Conservation (phyloP, 2,113 vertebrate genomes). For the Trogon melanurus region DNA sequence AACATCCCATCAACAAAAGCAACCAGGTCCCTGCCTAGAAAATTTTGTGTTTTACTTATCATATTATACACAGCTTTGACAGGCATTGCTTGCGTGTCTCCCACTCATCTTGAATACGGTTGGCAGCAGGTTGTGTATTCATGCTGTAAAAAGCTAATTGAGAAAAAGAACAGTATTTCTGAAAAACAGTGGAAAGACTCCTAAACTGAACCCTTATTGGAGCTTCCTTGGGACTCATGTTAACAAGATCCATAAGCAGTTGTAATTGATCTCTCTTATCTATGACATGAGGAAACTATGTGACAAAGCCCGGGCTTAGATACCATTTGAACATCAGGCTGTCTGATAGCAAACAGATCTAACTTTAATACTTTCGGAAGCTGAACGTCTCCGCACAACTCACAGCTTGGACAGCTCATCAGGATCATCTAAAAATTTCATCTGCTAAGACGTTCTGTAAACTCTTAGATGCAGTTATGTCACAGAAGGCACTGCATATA, state of each 20-base stretch:
- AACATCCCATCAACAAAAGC: not conserved
- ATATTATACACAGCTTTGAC: not conserved
- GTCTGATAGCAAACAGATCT: not conserved
- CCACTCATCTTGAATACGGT: not conserved
- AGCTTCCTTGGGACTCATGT: not conserved
- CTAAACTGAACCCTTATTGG: not conserved
- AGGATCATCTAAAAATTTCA: conserved; percentile 32
- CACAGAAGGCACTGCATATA: not conserved
- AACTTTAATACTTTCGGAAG: not conserved
- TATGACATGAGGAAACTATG: not conserved
- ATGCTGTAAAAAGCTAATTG: not conserved
- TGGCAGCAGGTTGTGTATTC: not conserved
- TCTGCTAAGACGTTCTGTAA: conserved; percentile 14
- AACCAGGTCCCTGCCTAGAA: not conserved
- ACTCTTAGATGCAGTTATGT: not conserved
- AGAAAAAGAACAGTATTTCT: not conserved
- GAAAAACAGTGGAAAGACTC: not conserved
- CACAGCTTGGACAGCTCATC: conserved; percentile 3
- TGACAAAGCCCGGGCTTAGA: not conserved
- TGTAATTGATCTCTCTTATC: not conserved
- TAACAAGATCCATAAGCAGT: not conserved
- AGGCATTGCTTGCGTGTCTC: not conserved
- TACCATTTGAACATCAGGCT: not conserved
- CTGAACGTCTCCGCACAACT: not conserved
- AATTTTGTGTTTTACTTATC: not conserved